These are phyloP conservation scores for Acrocephalus arundinaceus DNA, from an alignment of 2,113 vertebrate species.

Conservation along the genomic window DNA sequence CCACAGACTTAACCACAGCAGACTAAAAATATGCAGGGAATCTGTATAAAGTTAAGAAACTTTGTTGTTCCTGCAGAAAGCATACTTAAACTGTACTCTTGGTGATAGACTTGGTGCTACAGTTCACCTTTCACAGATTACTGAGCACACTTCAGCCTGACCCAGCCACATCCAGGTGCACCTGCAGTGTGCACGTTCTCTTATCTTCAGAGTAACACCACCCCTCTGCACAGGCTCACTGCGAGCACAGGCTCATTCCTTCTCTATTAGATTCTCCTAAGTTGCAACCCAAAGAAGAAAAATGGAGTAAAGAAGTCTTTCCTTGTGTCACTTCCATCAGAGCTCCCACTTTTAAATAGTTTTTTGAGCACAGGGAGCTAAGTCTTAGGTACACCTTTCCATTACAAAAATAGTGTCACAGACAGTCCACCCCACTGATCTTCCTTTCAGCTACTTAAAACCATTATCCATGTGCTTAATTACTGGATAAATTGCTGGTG, in stretches of 20 bases:
- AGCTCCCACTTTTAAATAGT: background rate
- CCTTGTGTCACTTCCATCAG: background rate
- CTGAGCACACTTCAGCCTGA: background rate
- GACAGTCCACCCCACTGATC: background rate
- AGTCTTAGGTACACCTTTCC: background rate
- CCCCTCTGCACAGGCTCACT: too few relatives aligned
- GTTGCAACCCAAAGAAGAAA: background rate
- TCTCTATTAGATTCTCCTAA: background rate
- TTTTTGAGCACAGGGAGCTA: background rate
- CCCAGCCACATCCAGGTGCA: accelerated
- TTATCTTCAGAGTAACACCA: background rate
- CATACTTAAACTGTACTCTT: background rate
- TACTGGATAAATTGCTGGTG: background rate
- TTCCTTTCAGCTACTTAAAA: background rate
- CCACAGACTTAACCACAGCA: background rate
- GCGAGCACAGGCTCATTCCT: background rate
- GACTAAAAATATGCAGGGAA: background rate
- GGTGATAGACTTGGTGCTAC: background rate
- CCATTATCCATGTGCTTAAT: background rate
- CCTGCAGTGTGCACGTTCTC: accelerated
- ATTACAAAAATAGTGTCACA: background rate
- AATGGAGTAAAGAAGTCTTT: background rate
- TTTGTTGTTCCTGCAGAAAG: background rate
- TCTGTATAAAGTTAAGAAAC: background rate
- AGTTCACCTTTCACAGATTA: background rate